Conservation (phyloP, 2,888 invertebrate species). For the Xestia ashworthii region DNA sequence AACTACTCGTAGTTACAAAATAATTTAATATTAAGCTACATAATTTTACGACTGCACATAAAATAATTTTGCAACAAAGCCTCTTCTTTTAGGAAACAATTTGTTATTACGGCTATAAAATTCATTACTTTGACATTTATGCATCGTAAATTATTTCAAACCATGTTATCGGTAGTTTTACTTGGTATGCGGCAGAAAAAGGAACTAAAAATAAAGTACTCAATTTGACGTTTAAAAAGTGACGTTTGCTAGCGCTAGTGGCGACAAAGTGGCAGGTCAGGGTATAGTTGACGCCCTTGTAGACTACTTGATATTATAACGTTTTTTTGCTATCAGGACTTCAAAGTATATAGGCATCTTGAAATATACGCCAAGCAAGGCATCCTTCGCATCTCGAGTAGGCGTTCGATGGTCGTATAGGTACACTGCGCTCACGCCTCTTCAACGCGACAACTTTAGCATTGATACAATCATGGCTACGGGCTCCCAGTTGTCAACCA, state of each 20-base stretch:
- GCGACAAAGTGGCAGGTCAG: conserved; percentile 11
- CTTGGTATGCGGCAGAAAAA: conserved; percentile 10
- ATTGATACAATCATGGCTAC: background rate
- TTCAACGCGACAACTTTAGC: background rate
- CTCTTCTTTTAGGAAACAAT: conserved; percentile 41
- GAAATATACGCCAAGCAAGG: background rate
- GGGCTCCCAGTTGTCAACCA: background rate
- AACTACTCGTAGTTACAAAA: background rate
- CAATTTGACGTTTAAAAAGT: conserved; percentile 26
- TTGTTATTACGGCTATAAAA: conserved; percentile 43
- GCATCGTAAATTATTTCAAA: conserved; percentile 38
- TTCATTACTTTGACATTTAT: conserved; percentile 53
- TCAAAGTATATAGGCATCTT: background rate
- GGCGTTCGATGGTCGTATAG: no score
- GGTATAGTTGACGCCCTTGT: background rate
- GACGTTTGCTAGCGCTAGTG: conserved; percentile 7
- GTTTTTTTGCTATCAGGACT: conserved; percentile 1
- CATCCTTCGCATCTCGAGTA: background rate
- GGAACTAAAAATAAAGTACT: background rate
- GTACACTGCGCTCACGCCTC: no score
- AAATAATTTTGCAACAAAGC: conserved; percentile 29
- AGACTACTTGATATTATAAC: background rate
- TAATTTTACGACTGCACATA: conserved; percentile 37
- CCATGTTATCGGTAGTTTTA: conserved; percentile 11
- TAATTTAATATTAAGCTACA: conserved; percentile 4